phyloP scores from a whole-genome alignment of 2,113 vertebrate genomes.

The Collichthys lucidus region DNA sequence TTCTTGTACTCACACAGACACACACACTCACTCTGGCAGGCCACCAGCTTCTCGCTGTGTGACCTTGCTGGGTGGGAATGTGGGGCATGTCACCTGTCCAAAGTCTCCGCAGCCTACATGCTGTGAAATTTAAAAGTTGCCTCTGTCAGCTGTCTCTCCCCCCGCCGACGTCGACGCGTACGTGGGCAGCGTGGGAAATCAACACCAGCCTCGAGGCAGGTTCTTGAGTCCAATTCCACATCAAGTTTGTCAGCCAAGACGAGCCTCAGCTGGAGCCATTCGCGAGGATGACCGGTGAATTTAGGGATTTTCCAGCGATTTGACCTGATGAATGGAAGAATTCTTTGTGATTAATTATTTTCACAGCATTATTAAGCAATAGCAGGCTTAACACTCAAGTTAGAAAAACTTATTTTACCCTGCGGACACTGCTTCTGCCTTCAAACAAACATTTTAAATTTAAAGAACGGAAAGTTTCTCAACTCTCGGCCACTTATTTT shows the following conservation, averaged over 20 bases:
- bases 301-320: neutral
- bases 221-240: neutral
- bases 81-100: constrained; percentile 59
- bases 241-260: neutral
- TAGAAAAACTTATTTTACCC: neutral
- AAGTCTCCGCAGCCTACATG: neutral
- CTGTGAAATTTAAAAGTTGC: constrained; percentile 29
- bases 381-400: neutral
- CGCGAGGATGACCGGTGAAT: neutral
- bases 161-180: neutral
- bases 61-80: constrained; percentile 54
- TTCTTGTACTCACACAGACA: neutral
- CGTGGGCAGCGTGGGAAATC: constrained; percentile 23
- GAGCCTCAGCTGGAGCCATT: neutral
- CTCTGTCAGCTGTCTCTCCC: constrained; percentile 19
- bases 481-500: neutral
- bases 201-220: neutral
- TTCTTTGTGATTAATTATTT: neutral
- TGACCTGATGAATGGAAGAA: neutral
- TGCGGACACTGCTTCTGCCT: neutral
- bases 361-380: neutral
- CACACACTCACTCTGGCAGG: constrained; percentile 31
- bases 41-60: constrained; percentile 28
- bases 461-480: constrained; percentile 14
- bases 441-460: neutral